A percentile compares a stretch with the other conserved stretches of the same genome.
These are phyloP conservation scores for Rhyacophila brunnea DNA, from an alignment of 1,140 invertebrate species.

Conservation along the genomic window DNA sequence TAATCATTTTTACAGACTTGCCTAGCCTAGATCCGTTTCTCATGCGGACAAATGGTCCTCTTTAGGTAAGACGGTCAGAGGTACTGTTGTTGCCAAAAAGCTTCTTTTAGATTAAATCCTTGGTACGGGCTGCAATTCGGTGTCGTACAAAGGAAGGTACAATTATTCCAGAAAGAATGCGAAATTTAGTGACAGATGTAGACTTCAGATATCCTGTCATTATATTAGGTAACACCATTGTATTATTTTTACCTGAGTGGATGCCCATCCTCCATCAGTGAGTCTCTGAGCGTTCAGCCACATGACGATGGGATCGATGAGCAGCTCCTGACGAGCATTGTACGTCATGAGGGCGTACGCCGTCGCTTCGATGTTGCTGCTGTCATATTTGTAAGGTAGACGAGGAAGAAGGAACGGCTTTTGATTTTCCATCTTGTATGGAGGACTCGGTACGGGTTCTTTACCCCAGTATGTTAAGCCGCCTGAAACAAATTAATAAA, in stretches of 20 bases:
- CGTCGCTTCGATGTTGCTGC: conserved; percentile 89
- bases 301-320: conserved; percentile 81
- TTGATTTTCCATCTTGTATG: conserved; percentile 84
- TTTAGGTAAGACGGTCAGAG: too few species aligned
- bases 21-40: too few species aligned
- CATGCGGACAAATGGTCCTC: too few species aligned
- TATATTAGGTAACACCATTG: too few species aligned
- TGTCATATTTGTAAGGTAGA: conserved; percentile 83
- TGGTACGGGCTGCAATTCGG: too few species aligned
- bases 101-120: too few species aligned
- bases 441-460: conserved; percentile 72
- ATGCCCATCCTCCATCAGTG: conserved; percentile 92
- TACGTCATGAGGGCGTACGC: conserved; percentile 90
- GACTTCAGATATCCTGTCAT: too few species aligned
- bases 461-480: conserved; percentile 86
- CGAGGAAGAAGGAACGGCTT: conserved; percentile 87
- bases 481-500: conserved; percentile 51
- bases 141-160: too few species aligned
- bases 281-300: conserved; percentile 92
- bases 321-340: conserved; percentile 76
- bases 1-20: too few species aligned
- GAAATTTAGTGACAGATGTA: too few species aligned
- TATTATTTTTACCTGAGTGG: conserved; percentile 80
- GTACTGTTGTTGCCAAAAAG: too few species aligned
- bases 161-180: too few species aligned